Conservation (phyloP, 2,113 vertebrate species). For the Cromileptes altivelis region DNA sequence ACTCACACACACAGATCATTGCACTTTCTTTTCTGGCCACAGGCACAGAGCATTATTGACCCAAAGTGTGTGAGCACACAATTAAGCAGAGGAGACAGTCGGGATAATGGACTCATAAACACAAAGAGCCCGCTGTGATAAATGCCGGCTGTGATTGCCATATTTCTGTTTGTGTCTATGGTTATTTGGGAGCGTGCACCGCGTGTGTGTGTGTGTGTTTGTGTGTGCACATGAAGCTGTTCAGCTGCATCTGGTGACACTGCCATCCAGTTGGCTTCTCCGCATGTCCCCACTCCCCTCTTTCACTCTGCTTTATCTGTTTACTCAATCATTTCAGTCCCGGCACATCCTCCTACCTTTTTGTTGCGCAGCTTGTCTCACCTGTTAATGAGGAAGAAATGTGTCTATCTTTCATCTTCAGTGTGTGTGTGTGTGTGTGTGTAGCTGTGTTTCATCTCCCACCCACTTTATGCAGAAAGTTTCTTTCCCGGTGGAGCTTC, state of each 20-base stretch:
- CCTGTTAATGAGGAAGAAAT: slow-evolving; percentile 55
- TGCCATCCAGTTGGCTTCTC: slow-evolving; percentile 39
- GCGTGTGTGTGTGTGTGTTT: slow-evolving; percentile 5
- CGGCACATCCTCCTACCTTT: slow-evolving; percentile 25
- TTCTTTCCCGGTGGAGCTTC: slow-evolving; percentile 36
- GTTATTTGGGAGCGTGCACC: slow-evolving; percentile 25
- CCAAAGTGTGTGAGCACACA: slow-evolving; percentile 76
- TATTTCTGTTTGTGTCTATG: slow-evolving; percentile 55
- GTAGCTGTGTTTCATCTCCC: slow-evolving; percentile 52
- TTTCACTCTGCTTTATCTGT: slow-evolving; percentile 19
- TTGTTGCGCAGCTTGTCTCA: slow-evolving; percentile 44
- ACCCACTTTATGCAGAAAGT: slow-evolving; percentile 51
- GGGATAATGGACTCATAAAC: slow-evolving; percentile 82
- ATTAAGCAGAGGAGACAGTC: slow-evolving; percentile 77
- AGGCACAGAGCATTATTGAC: slow-evolving; percentile 72
- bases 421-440: slow-evolving; percentile 24
- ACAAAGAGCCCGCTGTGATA: slow-evolving; percentile 66
- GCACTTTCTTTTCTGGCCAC: slow-evolving; percentile 50
- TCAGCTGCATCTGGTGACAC: slow-evolving; percentile 25
- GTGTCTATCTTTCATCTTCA: slow-evolving; percentile 39
- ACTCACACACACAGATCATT: slow-evolving; percentile 45
- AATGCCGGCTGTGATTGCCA: slow-evolving; percentile 61
- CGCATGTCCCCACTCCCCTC: slow-evolving; percentile 11
- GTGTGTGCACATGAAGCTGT: slow-evolving; percentile 19
- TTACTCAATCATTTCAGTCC: slow-evolving; percentile 42